Conservation (phyloP, 2,888 invertebrate species). For the Trichacis sp. region DNA sequence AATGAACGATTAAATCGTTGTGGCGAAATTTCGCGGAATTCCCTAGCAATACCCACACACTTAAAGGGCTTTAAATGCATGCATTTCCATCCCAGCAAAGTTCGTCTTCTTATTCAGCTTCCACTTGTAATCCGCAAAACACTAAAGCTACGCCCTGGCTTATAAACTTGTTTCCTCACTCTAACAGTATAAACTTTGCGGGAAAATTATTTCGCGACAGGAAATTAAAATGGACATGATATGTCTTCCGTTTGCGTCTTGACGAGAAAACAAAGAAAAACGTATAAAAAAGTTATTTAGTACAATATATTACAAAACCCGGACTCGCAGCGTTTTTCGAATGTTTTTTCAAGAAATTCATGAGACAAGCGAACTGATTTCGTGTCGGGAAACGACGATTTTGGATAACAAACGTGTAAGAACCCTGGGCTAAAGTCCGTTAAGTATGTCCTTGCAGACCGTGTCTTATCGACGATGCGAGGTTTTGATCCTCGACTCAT, state of each 20-base stretch:
- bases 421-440: conserved; percentile 56
- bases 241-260: neutral
- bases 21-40: conserved; percentile 7
- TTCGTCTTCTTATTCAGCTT: conserved; percentile 20
- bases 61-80: conserved; percentile 12
- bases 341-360: neutral
- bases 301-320: too few relatives aligned
- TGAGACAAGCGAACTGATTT: neutral
- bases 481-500: conserved; percentile 64
- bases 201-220: neutral
- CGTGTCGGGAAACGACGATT: conserved; percentile 10
- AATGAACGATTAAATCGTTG: conserved; percentile 5
- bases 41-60: too few relatives aligned
- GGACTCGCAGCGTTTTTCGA: too few relatives aligned
- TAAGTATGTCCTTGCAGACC: conserved; percentile 61
- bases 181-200: conserved; percentile 4
- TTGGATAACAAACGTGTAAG: conserved; percentile 37
- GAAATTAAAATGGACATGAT: too few relatives aligned
- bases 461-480: conserved; percentile 68
- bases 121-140: conserved; percentile 16
- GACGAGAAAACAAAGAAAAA: neutral
- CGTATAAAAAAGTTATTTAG: neutral
- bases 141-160: conserved; percentile 14
- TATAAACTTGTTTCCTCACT: conserved; percentile 7
- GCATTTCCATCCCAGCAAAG: conserved; percentile 30